Percentiles rank a stretch among this genome's conserved stretches.
Conservation (phyloP, 2,113 vertebrate species). For the Siphamia tubifer region DNA sequence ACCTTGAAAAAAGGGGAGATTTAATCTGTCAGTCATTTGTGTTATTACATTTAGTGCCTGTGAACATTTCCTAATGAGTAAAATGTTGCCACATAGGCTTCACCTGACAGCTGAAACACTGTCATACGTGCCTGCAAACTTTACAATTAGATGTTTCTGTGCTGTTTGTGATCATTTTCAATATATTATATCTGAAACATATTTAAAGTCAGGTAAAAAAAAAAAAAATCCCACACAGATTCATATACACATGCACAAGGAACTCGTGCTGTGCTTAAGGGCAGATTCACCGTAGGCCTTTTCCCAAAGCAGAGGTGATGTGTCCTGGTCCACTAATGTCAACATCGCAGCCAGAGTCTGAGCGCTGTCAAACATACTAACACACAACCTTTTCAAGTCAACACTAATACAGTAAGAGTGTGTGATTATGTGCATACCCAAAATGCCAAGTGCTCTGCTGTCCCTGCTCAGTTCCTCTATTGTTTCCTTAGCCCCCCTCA, state of each 20-base stretch:
- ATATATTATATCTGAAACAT: no score
- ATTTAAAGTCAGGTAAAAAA: no score
- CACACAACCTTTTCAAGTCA: conserved; percentile 66
- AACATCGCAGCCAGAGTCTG: conserved; percentile 47
- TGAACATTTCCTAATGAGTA: no score
- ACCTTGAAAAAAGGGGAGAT: no score
- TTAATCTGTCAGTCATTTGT: no score
- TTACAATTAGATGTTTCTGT: no score
- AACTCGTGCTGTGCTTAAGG: conserved; percentile 44
- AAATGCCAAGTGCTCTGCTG: conserved; percentile 59
- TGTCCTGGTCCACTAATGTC: conserved; percentile 68
- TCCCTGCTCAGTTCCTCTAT: conserved; percentile 23
- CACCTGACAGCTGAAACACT: no score
- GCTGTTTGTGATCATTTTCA: no score
- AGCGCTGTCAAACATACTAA: conserved; percentile 69
- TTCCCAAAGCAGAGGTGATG: conserved; percentile 72
- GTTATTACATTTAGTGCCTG: no score
- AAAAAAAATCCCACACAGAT: neutral
- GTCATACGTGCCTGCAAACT: no score
- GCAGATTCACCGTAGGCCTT: conserved; percentile 48
- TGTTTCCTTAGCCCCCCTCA: conserved; percentile 10
- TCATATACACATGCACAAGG: neutral
- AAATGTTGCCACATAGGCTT: no score
- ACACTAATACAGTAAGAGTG: conserved; percentile 45
- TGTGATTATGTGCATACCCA: conserved; percentile 41